Evolutionary conservation across 2,113 vertebrate genomes (phyloP).

Genomic region (Sylvia atricapilla): DNA sequence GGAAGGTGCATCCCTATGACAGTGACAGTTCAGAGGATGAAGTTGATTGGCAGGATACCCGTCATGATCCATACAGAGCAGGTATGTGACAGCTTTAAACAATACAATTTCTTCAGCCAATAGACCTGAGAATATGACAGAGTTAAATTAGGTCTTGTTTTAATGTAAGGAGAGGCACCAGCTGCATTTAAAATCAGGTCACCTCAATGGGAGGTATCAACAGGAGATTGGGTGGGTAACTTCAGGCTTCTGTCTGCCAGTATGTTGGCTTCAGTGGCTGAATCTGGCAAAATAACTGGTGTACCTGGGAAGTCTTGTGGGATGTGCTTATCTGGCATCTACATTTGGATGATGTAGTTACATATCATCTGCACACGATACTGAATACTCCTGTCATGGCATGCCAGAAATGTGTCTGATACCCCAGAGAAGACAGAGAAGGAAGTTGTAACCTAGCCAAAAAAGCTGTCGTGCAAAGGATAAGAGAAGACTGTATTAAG

Average conservation of each 20-base stretch:
- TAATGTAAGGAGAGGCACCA: not conserved
- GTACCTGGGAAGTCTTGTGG: not conserved
- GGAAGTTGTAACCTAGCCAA: not conserved
- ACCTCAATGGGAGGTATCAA: not conserved
- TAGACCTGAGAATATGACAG: not conserved
- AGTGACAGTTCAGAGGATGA: conserved; percentile 96
- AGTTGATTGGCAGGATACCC: conserved; percentile 97
- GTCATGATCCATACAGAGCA: conserved; percentile 89
- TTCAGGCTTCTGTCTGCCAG: not conserved
- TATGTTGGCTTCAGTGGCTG: not conserved
- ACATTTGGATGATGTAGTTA: not conserved
- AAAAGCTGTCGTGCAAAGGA: not conserved
- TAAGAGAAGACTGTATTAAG: not conserved
- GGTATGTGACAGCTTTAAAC: conserved; percentile 68
- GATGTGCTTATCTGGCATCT: not conserved
- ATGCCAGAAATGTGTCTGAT: not conserved
- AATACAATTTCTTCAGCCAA: not conserved
- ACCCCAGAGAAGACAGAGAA: not conserved
- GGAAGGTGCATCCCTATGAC: conserved; percentile 92
- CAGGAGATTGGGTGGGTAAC: not conserved
- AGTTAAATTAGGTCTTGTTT: not conserved
- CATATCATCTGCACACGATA: not conserved
- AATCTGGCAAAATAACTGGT: not conserved
- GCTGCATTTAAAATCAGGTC: not conserved
- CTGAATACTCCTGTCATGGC: not conserved